phyloP scores from a whole-genome alignment of 2,113 vertebrate genomes.

The Dolichotis patagonum region DNA sequence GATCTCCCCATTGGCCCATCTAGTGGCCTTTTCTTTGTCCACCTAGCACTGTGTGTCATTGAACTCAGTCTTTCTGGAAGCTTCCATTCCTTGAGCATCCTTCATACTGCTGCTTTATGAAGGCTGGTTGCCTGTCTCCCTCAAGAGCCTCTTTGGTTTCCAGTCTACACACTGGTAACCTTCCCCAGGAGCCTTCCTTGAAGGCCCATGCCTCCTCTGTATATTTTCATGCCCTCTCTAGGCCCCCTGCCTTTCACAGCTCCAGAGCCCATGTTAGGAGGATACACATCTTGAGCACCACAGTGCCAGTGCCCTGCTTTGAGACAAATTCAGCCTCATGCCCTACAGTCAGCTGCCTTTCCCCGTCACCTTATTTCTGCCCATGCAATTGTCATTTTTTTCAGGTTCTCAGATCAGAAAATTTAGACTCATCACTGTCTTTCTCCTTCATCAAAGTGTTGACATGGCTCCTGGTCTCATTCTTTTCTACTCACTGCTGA shows the following conservation, averaged over 20 bases:
- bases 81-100: neutral
- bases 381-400: neutral
- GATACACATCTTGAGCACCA: neutral
- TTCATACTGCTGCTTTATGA: neutral
- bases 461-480: neutral
- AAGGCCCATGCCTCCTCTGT: neutral
- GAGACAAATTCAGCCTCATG: neutral
- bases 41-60: neutral
- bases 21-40: neutral
- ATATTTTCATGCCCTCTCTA: neutral
- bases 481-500: neutral
- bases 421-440: neutral
- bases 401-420: neutral
- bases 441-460: neutral
- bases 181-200: neutral
- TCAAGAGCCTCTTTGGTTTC: neutral
- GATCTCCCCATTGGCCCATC: neutral
- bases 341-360: neutral
- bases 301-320: fast-evolving
- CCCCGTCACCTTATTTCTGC: neutral
- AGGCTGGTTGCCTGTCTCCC: neutral
- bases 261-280: neutral
- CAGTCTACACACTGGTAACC: neutral
- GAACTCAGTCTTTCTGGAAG: neutral
- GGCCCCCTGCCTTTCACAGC: neutral